A percentile compares a stretch with the other conserved stretches of the same genome.
Evolutionary conservation across 1,140 invertebrate species (phyloP).

Genomic region (Vanessa tameamea): DNA sequence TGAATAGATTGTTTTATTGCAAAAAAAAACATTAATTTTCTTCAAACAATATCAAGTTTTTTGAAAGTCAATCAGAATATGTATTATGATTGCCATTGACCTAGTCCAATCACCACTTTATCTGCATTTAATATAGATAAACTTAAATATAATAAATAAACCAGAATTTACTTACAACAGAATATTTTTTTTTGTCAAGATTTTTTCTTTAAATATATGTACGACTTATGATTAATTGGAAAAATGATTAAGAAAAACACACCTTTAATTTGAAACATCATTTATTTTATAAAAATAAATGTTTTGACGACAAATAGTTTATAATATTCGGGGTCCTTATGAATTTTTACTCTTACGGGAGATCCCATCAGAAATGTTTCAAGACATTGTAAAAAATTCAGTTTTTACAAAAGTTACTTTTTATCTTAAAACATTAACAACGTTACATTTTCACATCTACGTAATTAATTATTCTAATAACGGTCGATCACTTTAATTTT

Average conservation of each 20-base stretch:
- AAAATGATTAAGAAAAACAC: constrained; percentile 31
- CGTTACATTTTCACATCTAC: constrained; percentile 80
- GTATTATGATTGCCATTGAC: too few relatives aligned
- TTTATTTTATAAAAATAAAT: constrained; percentile 81
- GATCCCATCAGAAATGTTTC: constrained; percentile 72
- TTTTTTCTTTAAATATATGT: background rate
- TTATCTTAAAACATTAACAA: constrained; percentile 81
- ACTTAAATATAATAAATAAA: background rate
- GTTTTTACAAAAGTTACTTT: constrained; percentile 80
- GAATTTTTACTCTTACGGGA: constrained; percentile 63
- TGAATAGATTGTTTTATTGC: too few relatives aligned
- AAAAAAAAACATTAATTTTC: too few relatives aligned
- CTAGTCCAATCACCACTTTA: too few relatives aligned
- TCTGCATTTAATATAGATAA: too few relatives aligned
- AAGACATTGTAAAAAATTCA: constrained; percentile 81
- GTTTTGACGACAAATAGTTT: constrained; percentile 81
- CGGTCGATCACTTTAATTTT: constrained; percentile 74
- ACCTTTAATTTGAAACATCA: constrained; percentile 71
- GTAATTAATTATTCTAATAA: constrained; percentile 69
- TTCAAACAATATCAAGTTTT: too few relatives aligned
- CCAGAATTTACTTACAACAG: background rate
- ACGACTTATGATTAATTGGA: background rate
- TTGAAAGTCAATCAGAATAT: too few relatives aligned
- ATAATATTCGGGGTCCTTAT: constrained; percentile 79
- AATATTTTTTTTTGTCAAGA: background rate